phyloP scores from a whole-genome alignment of 2,113 vertebrate species.

The Egretta garzetta region DNA sequence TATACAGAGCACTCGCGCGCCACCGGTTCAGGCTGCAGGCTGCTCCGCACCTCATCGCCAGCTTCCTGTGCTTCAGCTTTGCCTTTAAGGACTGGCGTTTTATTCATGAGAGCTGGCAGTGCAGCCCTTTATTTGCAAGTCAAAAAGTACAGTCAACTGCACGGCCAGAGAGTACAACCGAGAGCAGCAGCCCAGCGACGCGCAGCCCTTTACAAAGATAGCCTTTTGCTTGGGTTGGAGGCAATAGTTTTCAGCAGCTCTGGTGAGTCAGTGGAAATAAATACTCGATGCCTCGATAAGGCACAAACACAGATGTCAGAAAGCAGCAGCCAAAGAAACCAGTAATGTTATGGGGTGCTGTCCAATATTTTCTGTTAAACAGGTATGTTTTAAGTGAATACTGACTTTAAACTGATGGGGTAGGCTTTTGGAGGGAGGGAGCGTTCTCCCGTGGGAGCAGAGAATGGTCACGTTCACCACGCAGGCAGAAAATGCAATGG shows the following conservation, averaged over 20 bases:
- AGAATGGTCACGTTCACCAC: not conserved
- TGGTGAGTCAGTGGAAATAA: slow-evolving; percentile 57
- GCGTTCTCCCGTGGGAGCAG: not conserved
- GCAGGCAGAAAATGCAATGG: not conserved
- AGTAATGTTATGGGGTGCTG: not conserved
- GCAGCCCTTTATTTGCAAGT: not conserved
- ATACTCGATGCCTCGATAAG: not conserved
- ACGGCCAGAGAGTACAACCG: not conserved
- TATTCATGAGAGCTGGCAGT: not conserved
- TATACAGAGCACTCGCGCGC: not conserved
- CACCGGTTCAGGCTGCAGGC: not conserved
- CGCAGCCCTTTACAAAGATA: not conserved
- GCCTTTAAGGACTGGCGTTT: not conserved
- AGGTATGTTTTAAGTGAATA: not conserved
- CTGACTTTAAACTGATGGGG: not conserved
- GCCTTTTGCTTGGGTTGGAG: not conserved
- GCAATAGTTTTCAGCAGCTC: slow-evolving; percentile 4
- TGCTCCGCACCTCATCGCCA: not conserved
- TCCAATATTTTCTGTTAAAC: not conserved
- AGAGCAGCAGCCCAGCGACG: not conserved
- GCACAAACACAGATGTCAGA: not conserved
- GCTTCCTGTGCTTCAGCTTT: not conserved
- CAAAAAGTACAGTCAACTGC: not conserved
- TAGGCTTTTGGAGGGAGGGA: not conserved
- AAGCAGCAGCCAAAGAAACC: not conserved